Evolutionary conservation across 1,140 invertebrate species (phyloP), one percentile per base, ranked within the genome.

Genomic region (Eufriesea mexicana): DNA sequence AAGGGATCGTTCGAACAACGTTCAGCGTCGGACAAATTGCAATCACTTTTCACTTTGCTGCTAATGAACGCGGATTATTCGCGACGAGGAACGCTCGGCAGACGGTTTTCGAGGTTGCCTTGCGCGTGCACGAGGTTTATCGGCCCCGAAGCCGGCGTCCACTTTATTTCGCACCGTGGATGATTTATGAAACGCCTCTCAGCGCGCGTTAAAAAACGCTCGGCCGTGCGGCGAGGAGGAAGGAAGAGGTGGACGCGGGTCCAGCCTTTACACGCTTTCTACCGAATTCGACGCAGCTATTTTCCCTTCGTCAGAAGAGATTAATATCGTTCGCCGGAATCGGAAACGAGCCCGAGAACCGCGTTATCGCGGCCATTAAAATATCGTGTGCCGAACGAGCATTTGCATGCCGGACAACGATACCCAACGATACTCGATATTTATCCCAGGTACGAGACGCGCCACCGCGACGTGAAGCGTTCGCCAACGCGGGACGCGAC

Each of bases 41-140:
- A 82, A 87, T 86, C 85, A 87, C 86, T 86, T 88, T 88, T 82
- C 72, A 82, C 79, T 82, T 82, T 82, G 45, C 72, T 35, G 79
- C 79, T 76, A 82, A 82, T 76, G 72, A 82, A 82, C 79, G 61
- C 61, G 79, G 62, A 82, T 82, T 82, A 82, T 64, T 51, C 72
- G 72, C 72, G 42, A 74, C 23, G 16, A 12, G 35, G 7, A 16
- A n/a, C 8, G n/a, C 16, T 18, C n/a, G 10, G 16, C 28, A 20
- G 42, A 59, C 57, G 49, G 9, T 73, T 67, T 55, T 42, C 62
- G n/a, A 68, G 35, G 35, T 35, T 49, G 54, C 23, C 61, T 35
- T 4, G 54, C 55, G 74, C 45, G 28, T 74, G 42, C 14, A 35
- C 71, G 54, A 45, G 23, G 78, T 80, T 73, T 80, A 80, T 80